phyloP scores from a whole-genome alignment of 2,113 vertebrate species.

The Columba janthina region DNA sequence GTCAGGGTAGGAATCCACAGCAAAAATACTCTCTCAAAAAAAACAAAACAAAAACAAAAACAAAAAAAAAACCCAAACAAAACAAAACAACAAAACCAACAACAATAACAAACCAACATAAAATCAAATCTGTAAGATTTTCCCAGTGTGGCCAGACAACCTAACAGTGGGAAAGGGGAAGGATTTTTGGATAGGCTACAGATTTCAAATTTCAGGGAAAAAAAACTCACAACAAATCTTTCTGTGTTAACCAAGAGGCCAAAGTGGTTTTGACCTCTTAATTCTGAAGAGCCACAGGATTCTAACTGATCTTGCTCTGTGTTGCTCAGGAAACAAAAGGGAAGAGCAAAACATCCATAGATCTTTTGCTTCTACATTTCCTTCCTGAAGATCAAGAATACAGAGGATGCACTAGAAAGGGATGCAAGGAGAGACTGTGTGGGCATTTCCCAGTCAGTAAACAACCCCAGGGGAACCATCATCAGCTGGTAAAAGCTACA shows the following conservation, averaged over 20 bases:
- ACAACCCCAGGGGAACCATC: neutral
- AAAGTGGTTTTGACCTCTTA: neutral
- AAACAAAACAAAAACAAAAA: too few relatives aligned
- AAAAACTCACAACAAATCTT: accelerated
- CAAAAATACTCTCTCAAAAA: neutral
- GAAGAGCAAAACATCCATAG: neutral
- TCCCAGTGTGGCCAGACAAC: neutral
- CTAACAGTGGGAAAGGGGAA: neutral
- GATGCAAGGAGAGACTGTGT: neutral
- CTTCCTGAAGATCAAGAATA: neutral
- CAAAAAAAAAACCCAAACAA: too few relatives aligned
- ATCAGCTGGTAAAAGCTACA: neutral
- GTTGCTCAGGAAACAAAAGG: neutral
- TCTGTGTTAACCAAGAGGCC: neutral
- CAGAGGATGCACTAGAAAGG: neutral
- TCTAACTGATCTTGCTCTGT: neutral
- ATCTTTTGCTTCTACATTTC: neutral
- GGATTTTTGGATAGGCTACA: neutral
- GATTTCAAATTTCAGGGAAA: neutral
- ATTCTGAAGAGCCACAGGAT: neutral
- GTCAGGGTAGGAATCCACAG: neutral
- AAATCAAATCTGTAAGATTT: neutral
- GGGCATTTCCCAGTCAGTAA: neutral
- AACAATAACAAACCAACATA: too few relatives aligned
- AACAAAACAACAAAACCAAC: too few relatives aligned